Evolutionary conservation across 2,888 invertebrate species (phyloP).

Genomic region (Acleris holmiana): DNA sequence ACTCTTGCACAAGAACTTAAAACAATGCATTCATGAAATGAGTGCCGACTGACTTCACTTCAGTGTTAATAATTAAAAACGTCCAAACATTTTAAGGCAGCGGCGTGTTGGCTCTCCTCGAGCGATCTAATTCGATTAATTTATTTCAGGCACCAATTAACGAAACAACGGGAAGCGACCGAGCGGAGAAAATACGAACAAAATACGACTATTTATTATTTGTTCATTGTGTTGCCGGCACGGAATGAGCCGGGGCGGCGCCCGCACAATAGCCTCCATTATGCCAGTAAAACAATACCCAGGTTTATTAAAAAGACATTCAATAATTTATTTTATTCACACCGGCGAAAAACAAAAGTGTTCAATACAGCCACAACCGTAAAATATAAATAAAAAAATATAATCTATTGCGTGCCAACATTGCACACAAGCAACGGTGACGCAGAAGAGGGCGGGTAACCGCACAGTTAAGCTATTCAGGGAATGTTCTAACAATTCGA

Average conservation of each 20-base stretch:
- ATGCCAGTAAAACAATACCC: constrained; percentile 80
- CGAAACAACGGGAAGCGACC: constrained; percentile 76
- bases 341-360: constrained; percentile 67
- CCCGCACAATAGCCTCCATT: constrained; percentile 72
- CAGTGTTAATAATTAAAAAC: constrained; percentile 56
- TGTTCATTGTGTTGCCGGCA: constrained; percentile 69
- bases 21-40: constrained; percentile 59
- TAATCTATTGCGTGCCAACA: constrained; percentile 42
- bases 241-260: constrained; percentile 70
- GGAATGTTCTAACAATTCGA: constrained; percentile 69
- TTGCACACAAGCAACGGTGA: constrained; percentile 27
- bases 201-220: constrained; percentile 83
- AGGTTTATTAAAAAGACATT: constrained; percentile 83
- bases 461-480: constrained; percentile 70
- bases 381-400: constrained; percentile 34
- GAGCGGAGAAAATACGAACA: constrained; percentile 74
- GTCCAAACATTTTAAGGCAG: constrained; percentile 73
- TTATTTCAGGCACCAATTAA: constrained; percentile 77
- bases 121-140: constrained; percentile 81
- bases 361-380: constrained; percentile 57
- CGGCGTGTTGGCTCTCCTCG: constrained; percentile 68
- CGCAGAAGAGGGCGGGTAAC: constrained; percentile 60
- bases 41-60: constrained; percentile 57
- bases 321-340: constrained; percentile 82
- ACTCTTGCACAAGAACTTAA: constrained; percentile 32